phyloP scores from a whole-genome alignment of 2,797 vertebrate genomes.

The Knipowitschia caucasica region DNA sequence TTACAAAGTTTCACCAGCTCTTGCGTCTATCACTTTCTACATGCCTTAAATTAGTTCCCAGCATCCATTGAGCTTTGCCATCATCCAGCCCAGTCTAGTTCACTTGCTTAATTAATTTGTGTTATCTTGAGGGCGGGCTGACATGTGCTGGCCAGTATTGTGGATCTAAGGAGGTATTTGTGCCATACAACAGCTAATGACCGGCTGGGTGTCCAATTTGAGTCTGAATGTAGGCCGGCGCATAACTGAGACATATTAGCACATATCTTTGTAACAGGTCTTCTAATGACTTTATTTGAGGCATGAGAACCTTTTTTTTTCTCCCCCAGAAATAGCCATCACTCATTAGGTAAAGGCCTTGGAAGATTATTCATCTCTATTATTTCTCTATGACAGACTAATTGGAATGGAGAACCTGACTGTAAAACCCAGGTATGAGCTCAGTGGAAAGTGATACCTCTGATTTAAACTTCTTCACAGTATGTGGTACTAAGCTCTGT shows the following conservation, averaged over 20 bases:
- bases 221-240: conserved; percentile 49
- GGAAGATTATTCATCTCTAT: conserved; percentile 44
- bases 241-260: conserved; percentile 33
- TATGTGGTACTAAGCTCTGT: background rate
- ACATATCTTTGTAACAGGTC: conserved; percentile 53
- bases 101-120: conserved; percentile 52
- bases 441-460: conserved; percentile 1
- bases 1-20: no score
- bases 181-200: conserved; percentile 46
- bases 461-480: conserved; percentile 5
- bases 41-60: background rate
- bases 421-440: conserved; percentile 5
- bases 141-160: conserved; percentile 57
- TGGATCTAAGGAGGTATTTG: conserved; percentile 51
- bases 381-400: conserved; percentile 46
- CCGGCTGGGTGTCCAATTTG: conserved; percentile 51
- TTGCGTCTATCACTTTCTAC: background rate
- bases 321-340: conserved; percentile 33
- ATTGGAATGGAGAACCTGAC: conserved; percentile 37
- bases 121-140: conserved; percentile 31
- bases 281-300: conserved; percentile 52
- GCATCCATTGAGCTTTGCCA: conserved; percentile 23
- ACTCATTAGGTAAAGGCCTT: conserved; percentile 35
- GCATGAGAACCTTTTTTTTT: conserved; percentile 22
- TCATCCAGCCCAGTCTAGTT: conserved; percentile 24